phyloP scores from a whole-genome alignment of 1,140 invertebrate genomes.

The Lepeophtheirus salmonis region DNA sequence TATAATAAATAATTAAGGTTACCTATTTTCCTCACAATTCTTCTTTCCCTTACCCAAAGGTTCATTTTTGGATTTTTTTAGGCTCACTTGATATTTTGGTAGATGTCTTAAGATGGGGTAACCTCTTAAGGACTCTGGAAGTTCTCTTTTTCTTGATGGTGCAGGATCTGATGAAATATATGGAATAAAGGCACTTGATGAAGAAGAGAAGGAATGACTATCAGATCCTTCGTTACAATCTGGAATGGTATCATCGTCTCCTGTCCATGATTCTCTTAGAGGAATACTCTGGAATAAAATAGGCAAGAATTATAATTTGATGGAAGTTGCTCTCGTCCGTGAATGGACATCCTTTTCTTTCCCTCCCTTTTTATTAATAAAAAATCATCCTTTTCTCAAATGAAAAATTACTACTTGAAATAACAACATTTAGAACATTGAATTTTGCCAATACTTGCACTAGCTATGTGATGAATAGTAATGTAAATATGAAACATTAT shows the following conservation, averaged over 20 bases:
- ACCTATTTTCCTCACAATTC: too few relatives aligned
- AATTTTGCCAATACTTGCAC: too few relatives aligned
- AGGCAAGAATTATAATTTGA: too few relatives aligned
- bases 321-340: too few relatives aligned
- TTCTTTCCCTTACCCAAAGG: constrained; percentile 8
- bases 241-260: neutral
- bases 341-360: too few relatives aligned
- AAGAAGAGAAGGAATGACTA: neutral
- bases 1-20: constrained; percentile 22
- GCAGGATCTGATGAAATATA: neutral
- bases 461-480: too few relatives aligned
- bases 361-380: too few relatives aligned
- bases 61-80: constrained; percentile 35
- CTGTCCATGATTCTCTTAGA: neutral
- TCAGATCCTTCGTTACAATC: neutral
- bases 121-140: constrained; percentile 20
- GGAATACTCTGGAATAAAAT: neutral
- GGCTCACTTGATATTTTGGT: constrained; percentile 37
- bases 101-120: constrained; percentile 31
- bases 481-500: too few relatives aligned
- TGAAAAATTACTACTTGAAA: too few relatives aligned
- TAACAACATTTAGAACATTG: too few relatives aligned
- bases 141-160: neutral
- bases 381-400: too few relatives aligned
- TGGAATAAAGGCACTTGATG: neutral